Evolutionary conservation across 1,140 invertebrate species (phyloP).

Genomic region (Drosophila subpulchrella): DNA sequence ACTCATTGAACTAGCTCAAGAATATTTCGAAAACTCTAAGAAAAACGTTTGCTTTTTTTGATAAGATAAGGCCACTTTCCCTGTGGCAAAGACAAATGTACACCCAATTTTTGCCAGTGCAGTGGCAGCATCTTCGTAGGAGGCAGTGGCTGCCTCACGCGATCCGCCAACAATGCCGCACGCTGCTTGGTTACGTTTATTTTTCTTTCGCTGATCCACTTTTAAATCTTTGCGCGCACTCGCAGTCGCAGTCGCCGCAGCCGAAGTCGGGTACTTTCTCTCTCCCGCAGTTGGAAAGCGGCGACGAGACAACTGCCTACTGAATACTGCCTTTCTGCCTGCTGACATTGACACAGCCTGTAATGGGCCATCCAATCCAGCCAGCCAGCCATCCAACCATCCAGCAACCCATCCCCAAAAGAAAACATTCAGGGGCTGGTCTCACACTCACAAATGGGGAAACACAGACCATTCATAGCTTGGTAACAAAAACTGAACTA

Average conservation of each 20-base stretch:
- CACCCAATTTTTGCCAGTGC: constrained; percentile 9
- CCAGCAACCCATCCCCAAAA: constrained; percentile 1
- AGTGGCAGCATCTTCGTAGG: constrained; percentile 60
- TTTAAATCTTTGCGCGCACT: constrained; percentile 74
- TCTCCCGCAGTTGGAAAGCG: constrained; percentile 79
- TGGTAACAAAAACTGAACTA: background rate
- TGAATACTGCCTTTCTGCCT: constrained; percentile 21
- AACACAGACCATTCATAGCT: background rate
- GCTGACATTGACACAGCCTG: constrained; percentile 51
- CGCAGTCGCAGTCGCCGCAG: constrained; percentile 42
- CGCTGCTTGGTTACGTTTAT: constrained; percentile 79
- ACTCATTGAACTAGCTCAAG: too few species aligned
- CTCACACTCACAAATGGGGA: background rate
- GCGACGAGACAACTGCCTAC: constrained; percentile 44
- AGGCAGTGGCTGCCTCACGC: constrained; percentile 57
- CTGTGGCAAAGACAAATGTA: background rate
- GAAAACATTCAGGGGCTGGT: background rate
- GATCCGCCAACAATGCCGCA: constrained; percentile 58
- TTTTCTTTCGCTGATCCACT: constrained; percentile 78
- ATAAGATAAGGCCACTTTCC: background rate
- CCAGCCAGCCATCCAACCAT: background rate
- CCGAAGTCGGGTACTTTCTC: constrained; percentile 46
- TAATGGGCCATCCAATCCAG: constrained; percentile 30
- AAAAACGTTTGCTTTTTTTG: background rate
- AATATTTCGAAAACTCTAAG: too few species aligned